Conservation (phyloP, 2,113 vertebrate genomes). For the Piprites chloris region DNA sequence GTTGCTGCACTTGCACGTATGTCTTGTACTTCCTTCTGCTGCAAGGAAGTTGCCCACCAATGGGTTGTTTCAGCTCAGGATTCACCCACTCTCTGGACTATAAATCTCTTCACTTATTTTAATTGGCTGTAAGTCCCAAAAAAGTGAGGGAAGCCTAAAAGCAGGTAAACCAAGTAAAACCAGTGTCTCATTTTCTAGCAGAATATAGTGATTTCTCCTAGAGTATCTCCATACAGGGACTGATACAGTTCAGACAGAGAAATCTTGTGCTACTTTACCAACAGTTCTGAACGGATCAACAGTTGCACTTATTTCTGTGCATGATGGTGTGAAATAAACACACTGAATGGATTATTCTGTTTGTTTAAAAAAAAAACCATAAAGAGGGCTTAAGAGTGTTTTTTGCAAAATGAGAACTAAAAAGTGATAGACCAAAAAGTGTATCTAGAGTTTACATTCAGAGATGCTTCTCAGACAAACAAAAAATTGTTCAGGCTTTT, state of each 20-base stretch:
- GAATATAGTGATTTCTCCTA: not conserved
- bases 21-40: not conserved
- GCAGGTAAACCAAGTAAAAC: not conserved
- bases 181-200: not conserved
- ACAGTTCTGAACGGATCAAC: not conserved
- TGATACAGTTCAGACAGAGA: not conserved
- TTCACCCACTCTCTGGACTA: not conserved
- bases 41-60: not conserved
- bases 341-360: not conserved
- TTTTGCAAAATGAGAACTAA: not conserved
- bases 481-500: not conserved
- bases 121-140: not conserved
- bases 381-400: not conserved
- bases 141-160: not conserved
- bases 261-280: not conserved
- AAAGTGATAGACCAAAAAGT: not conserved
- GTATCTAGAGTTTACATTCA: not conserved
- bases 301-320: not conserved
- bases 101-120: not conserved
- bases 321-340: not conserved
- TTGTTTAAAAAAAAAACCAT: not conserved
- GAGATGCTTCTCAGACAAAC: not conserved
- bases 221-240: not conserved
- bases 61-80: not conserved
- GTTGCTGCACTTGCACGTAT: not conserved